Conservation (phyloP, 2,113 vertebrate species). For the Mellivora capensis region DNA sequence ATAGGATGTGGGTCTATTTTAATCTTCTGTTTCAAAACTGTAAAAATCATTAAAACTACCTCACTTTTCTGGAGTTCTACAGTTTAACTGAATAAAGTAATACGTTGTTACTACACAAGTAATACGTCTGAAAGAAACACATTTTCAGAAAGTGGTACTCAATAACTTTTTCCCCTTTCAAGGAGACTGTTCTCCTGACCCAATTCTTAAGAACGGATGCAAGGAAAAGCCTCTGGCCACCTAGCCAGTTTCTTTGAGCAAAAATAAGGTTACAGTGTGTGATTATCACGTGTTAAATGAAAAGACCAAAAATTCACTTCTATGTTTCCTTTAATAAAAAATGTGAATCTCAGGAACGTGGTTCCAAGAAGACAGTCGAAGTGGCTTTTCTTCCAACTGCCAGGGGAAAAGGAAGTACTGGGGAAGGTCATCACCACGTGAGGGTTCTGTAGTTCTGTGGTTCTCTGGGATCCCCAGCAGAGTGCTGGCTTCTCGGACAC, state of each 20-base stretch:
- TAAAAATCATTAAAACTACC: not conserved
- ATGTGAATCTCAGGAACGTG: not conserved
- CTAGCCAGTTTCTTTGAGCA: not conserved
- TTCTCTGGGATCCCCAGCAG: not conserved
- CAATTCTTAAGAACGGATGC: not conserved
- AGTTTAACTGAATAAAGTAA: not conserved
- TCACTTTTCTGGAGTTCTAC: not conserved
- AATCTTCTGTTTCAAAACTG: not conserved
- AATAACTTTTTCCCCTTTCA: not conserved
- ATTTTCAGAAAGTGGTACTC: not conserved
- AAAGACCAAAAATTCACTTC: not conserved
- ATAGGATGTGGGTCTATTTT: not conserved
- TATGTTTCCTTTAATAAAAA: not conserved
- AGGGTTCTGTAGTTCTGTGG: not conserved
- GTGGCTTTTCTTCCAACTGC: not conserved
- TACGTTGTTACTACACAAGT: not conserved
- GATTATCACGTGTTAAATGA: not conserved
- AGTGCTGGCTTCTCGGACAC: not conserved
- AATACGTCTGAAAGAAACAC: not conserved
- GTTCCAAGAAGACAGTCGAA: not conserved
- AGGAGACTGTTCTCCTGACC: not conserved
- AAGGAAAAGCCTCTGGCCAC: not conserved
- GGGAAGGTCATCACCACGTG: rapidly evolving
- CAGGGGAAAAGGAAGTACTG: not conserved
- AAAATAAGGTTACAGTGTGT: not conserved